Percentiles rank a stretch among this genome's conserved stretches.
Conservation (phyloP, 2,888 invertebrate species). For the Folsomia manolachei region DNA sequence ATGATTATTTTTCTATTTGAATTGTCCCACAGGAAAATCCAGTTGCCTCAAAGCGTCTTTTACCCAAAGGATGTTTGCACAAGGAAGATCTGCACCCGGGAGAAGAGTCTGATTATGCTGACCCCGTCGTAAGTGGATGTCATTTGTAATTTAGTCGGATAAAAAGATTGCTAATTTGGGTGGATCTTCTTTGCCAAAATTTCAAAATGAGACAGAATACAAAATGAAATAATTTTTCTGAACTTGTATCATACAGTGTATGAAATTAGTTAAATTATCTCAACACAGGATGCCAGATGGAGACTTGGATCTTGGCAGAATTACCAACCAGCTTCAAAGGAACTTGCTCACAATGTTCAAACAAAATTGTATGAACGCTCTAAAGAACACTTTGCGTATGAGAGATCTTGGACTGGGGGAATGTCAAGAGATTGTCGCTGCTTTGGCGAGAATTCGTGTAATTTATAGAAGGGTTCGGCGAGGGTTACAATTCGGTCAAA, state of each 20-base stretch:
- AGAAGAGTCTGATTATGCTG: slow-evolving; percentile 37
- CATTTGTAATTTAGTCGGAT: background rate
- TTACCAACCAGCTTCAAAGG: slow-evolving; percentile 37
- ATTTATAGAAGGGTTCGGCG: slow-evolving; percentile 35
- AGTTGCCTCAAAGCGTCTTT: slow-evolving; percentile 43
- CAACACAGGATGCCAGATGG: slow-evolving; percentile 45
- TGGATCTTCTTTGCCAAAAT: too few relatives aligned
- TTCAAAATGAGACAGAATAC: too few relatives aligned
- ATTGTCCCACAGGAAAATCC: slow-evolving; percentile 33
- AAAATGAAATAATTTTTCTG: too few relatives aligned
- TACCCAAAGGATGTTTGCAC: slow-evolving; percentile 45
- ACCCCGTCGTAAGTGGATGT: slow-evolving; percentile 41
- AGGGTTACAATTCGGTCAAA: slow-evolving; percentile 24
- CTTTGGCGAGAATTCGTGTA: slow-evolving; percentile 37
- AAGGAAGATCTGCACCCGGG: slow-evolving; percentile 12
- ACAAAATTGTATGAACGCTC: slow-evolving; percentile 39
- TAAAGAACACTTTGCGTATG: slow-evolving; percentile 43
- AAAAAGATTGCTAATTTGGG: background rate
- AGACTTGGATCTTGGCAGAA: slow-evolving; percentile 40
- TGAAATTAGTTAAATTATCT: too few relatives aligned
- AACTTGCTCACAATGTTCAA: slow-evolving; percentile 45
- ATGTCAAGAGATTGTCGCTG: slow-evolving; percentile 37
- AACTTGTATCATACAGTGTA: too few relatives aligned
- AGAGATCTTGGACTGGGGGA: slow-evolving; percentile 43
- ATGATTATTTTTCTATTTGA: too few relatives aligned